Conservation (phyloP, 2,888 invertebrate genomes). For the Rotaria sp. region DNA sequence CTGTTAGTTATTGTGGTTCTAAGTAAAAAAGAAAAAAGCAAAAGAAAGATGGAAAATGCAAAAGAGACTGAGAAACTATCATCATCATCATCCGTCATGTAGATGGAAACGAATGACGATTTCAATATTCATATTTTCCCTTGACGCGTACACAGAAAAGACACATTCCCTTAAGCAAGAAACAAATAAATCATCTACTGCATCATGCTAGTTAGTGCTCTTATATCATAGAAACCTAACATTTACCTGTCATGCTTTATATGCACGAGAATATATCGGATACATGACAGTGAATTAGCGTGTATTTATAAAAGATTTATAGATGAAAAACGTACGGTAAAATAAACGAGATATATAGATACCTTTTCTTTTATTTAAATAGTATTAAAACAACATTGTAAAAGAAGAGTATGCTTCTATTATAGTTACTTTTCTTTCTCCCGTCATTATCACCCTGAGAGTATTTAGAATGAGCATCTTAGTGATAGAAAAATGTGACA, state of each 20-base stretch:
- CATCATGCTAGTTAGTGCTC: background rate
- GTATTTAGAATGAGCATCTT: background rate
- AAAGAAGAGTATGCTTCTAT: background rate
- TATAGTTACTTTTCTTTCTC: background rate
- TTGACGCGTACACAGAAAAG: background rate
- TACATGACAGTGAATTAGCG: background rate
- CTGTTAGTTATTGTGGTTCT: background rate
- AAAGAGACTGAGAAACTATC: background rate
- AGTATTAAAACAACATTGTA: background rate
- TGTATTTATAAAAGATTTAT: background rate
- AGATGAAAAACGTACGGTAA: background rate
- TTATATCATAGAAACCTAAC: background rate
- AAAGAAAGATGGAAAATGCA: background rate
- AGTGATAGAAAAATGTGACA: background rate
- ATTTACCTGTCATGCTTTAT: background rate
- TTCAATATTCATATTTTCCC: background rate
- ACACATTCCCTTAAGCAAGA: background rate
- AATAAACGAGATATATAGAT: background rate
- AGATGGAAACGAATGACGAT: background rate
- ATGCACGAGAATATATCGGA: background rate
- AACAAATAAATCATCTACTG: background rate
- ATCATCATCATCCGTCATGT: conserved; percentile 3
- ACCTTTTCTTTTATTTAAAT: background rate
- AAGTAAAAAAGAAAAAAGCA: background rate
- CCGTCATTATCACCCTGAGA: background rate